phyloP scores from a whole-genome alignment of 2,888 invertebrate genomes.

The Leptothorax acervorum region DNA sequence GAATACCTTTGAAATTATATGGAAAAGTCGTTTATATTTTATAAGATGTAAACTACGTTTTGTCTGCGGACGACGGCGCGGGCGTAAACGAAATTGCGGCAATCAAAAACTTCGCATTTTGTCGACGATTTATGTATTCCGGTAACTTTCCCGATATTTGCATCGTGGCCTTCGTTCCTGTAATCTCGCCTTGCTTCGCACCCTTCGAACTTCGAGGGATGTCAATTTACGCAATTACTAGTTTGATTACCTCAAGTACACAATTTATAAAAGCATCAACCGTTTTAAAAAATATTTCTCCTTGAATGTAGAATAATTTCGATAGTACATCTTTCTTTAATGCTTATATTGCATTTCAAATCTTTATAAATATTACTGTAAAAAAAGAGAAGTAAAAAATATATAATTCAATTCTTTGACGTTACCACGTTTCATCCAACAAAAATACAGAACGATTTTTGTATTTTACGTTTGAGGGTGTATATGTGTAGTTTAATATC shows the following conservation, averaged over 20 bases:
- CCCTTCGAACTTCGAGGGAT: not conserved
- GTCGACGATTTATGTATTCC: conserved; percentile 21
- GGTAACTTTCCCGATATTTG: conserved; percentile 20
- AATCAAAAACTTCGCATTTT: conserved; percentile 30
- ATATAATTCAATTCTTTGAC: not conserved
- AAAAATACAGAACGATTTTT: not conserved
- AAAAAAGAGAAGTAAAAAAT: not conserved
- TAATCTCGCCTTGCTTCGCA: not conserved
- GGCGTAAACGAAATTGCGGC: conserved; percentile 12
- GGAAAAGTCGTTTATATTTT: not conserved
- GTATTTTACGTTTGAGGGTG: not conserved
- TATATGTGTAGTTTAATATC: not conserved
- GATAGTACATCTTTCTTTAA: not conserved
- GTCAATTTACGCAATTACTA: conserved; percentile 36
- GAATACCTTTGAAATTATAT: not conserved
- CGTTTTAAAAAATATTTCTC: not conserved
- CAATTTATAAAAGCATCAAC: not conserved
- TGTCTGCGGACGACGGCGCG: not conserved
- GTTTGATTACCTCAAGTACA: not conserved
- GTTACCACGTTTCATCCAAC: not conserved
- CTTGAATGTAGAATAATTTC: not conserved
- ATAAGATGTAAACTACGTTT: not conserved
- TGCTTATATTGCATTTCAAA: not conserved
- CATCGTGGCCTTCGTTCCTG: not conserved
- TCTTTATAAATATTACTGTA: too few relatives aligned